Percentiles rank a stretch among this genome's conserved stretches.
Evolutionary conservation across 2,888 invertebrate genomes (phyloP).

Genomic region (Polydrusus tereticollis): DNA sequence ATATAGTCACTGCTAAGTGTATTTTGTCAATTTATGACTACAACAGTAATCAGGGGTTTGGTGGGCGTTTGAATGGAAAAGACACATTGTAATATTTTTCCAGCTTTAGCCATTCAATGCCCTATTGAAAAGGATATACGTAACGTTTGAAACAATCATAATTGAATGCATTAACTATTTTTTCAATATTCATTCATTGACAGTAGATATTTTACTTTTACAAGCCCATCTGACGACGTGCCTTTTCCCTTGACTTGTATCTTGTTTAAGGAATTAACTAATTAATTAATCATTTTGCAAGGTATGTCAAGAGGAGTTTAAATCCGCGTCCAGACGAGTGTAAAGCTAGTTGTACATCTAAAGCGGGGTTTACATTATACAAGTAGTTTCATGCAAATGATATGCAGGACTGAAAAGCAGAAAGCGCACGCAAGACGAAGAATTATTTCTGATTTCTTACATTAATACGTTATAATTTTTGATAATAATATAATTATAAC

Average conservation of each 20-base stretch:
- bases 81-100: not conserved
- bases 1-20: slow-evolving; percentile 19
- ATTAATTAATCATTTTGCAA: slow-evolving; percentile 11
- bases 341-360: too few species aligned
- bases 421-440: too few species aligned
- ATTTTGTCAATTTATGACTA: slow-evolving; percentile 27
- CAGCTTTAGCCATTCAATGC: not conserved
- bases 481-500: too few species aligned
- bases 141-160: not conserved
- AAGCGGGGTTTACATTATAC: too few species aligned
- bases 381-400: too few species aligned
- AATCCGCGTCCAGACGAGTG: slow-evolving; percentile 26
- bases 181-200: not conserved
- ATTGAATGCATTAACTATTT: not conserved
- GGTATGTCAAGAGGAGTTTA: slow-evolving; percentile 13
- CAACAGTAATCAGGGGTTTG: slow-evolving; percentile 26
- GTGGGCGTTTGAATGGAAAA: not conserved
- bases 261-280: not conserved
- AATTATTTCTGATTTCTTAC: too few species aligned
- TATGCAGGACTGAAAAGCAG: too few species aligned
- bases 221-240: slow-evolving; percentile 36
- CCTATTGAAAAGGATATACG: not conserved
- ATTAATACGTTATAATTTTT: too few species aligned
- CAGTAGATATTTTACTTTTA: not conserved
- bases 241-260: slow-evolving; percentile 36